phyloP scores from a whole-genome alignment of 2,797 vertebrate genomes.

The Scleropages formosus region DNA sequence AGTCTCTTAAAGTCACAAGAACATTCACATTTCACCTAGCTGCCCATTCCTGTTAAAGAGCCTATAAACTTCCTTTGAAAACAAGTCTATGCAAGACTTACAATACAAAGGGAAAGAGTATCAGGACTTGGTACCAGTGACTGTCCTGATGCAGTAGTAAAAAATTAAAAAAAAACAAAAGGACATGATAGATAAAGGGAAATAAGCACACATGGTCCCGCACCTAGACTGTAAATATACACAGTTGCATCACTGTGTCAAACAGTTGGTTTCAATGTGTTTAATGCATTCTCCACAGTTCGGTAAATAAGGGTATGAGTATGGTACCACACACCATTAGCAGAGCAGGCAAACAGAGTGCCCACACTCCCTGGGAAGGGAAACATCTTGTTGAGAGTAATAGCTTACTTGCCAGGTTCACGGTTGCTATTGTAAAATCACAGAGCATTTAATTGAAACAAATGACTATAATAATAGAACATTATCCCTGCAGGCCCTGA shows the following conservation, averaged over 20 bases:
- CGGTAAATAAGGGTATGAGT: slow-evolving; percentile 21
- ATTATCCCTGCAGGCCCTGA: slow-evolving; percentile 97
- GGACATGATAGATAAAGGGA: no score
- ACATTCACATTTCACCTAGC: slow-evolving; percentile 3
- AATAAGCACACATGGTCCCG: no score
- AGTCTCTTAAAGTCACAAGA: slow-evolving; percentile 17
- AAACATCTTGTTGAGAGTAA: slow-evolving; percentile 98
- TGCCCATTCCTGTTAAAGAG: slow-evolving; percentile 10
- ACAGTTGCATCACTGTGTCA: neutral
- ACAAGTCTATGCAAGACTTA: neutral
- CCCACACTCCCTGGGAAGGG: slow-evolving; percentile 59
- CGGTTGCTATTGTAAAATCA: slow-evolving; percentile 99
- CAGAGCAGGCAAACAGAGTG: slow-evolving; percentile 2
- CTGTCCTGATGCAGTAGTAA: neutral
- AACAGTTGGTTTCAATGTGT: neutral
- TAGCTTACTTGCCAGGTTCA: slow-evolving; percentile 94
- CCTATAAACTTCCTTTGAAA: neutral
- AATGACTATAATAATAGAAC: slow-evolving; percentile 99
- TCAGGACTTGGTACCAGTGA: neutral
- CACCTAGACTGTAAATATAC: neutral
- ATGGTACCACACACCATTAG: slow-evolving; percentile 20
- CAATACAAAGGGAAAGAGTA: neutral
- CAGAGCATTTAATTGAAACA: slow-evolving; percentile 99
- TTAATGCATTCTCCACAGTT: slow-evolving; percentile 8
- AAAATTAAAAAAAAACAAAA: no score